Base-by-base conservation (phyloP, 2,113 vertebrate species). In the Rhinopithecus roxellana region DNA sequence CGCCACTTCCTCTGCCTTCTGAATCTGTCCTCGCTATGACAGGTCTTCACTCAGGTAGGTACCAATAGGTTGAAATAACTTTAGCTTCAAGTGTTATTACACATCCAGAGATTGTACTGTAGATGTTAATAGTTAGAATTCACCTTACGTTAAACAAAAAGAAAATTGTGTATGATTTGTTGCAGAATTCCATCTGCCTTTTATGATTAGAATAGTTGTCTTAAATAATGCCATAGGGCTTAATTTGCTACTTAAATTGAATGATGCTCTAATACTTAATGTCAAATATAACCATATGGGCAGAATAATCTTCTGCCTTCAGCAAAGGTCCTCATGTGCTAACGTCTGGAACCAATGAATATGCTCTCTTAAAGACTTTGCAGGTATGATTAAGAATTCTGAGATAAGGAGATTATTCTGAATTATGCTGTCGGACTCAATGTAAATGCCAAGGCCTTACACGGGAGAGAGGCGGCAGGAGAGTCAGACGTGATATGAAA, bases 351-450 rank as follows among this genome's bases (percentile, higher is more conserved):
- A 61, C 38, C 43, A 64, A n/a, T 30, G 45, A 67, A 77, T 48
- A 89, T 27, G 9, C 16, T 80, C 1, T 14, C 4, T 59, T 61
- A 38, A 27, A 5, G 5, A 35, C 16, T 75, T 74, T 25, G 18
- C 1, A 64, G 69, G 14, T 74, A 3, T 64, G 52, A 61, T 40
- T 81, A 50, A 12, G 20, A 25, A 84, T 30, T 8, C 30, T 32
- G 38, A 70, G 38, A 78, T 69, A 4, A 40, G 4, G 40, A 57
- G 14, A 25, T 30, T 13, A 17, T 22, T 40, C 8, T 55, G 8
- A 7, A 57, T n/a, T 70, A 6, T 30, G 4, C n/a, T 20, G 3
- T 74, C 16, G 16, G 14, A 0, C 18, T 2, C 23, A 32, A 17
- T 23, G 5, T 45, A 87, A 45, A 22, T 4, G 22, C 57, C 22